A percentile compares a stretch with the other conserved stretches of the same genome.
Evolutionary conservation across 2,797 vertebrate genomes (phyloP).

Genomic region (Halcyon badia): DNA sequence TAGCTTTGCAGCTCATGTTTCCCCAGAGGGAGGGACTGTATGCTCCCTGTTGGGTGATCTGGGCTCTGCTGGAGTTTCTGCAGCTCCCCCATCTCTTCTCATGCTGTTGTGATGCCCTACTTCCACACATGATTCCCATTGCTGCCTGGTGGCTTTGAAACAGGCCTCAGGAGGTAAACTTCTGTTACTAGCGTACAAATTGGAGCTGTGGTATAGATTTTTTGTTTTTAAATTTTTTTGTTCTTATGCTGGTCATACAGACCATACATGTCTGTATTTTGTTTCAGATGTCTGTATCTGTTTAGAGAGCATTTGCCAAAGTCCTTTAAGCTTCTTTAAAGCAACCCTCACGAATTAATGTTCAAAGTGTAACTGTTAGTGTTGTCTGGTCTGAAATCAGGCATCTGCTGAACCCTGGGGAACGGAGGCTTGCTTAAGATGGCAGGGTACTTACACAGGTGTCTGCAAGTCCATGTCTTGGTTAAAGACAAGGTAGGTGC

Average conservation of each 20-base stretch:
- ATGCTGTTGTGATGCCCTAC: not conserved
- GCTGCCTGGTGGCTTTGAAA: not conserved
- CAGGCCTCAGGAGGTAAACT: not conserved
- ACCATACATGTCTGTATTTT: not conserved
- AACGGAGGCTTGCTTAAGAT: not conserved
- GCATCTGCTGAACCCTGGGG: not conserved
- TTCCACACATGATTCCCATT: not conserved
- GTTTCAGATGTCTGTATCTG: not conserved
- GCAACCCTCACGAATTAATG: not conserved
- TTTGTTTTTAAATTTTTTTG: not conserved
- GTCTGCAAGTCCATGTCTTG: not conserved
- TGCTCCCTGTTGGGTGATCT: not conserved
- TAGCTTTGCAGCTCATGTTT: not conserved
- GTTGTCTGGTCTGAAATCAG: not conserved
- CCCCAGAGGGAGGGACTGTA: accelerated
- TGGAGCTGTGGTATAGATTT: not conserved
- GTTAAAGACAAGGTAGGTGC: not conserved
- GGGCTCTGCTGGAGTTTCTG: not conserved
- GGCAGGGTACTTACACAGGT: not conserved
- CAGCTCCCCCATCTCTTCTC: not conserved
- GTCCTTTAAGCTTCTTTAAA: not conserved
- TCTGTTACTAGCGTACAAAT: not conserved
- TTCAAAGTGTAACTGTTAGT: not conserved
- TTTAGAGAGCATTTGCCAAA: not conserved
- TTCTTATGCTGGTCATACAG: not conserved